These are phyloP conservation scores for Plutella xylostella DNA, from an alignment of 2,888 invertebrate genomes.

Conservation along the genomic window DNA sequence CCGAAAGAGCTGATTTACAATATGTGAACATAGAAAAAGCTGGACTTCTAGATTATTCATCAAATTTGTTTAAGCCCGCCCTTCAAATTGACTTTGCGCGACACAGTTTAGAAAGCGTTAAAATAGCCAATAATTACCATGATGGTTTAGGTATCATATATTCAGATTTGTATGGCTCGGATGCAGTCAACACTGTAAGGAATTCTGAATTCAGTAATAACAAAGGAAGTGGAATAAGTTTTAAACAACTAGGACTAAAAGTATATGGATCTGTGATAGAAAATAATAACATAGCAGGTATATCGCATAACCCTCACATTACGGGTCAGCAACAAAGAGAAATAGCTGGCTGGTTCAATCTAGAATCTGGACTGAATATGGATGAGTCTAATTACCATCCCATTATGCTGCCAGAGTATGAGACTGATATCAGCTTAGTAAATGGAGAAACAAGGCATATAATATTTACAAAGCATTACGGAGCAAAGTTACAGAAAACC, in stretches of 20 bases:
- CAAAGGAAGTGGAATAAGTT: slow-evolving; percentile 88
- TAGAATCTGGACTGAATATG: slow-evolving; percentile 74
- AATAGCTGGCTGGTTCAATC: slow-evolving; percentile 91
- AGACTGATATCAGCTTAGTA: slow-evolving; percentile 72
- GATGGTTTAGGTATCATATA: slow-evolving; percentile 95
- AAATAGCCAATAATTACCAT: slow-evolving; percentile 86
- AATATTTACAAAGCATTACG: slow-evolving; percentile 76
- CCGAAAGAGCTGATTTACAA: slow-evolving; percentile 88
- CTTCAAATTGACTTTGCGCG: slow-evolving; percentile 88
- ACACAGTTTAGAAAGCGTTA: slow-evolving; percentile 84
- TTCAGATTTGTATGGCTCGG: slow-evolving; percentile 91
- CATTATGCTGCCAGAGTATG: slow-evolving; percentile 76
- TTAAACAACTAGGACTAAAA: slow-evolving; percentile 88
- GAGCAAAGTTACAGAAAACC: slow-evolving; percentile 66
- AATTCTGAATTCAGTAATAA: slow-evolving; percentile 89
- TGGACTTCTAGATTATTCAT: slow-evolving; percentile 93
- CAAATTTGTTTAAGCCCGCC: slow-evolving; percentile 88
- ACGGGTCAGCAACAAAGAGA: slow-evolving; percentile 88
- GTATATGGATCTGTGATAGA: slow-evolving; percentile 83
- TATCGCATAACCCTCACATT: slow-evolving; percentile 92
- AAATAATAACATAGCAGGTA: slow-evolving; percentile 88
- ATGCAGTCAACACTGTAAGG: slow-evolving; percentile 82
- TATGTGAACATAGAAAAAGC: slow-evolving; percentile 91
- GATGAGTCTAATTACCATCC: slow-evolving; percentile 81
- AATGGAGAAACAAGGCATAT: slow-evolving; percentile 84